phyloP scores from a whole-genome alignment of 2,797 vertebrate genomes.

The Alosa sapidissima region DNA sequence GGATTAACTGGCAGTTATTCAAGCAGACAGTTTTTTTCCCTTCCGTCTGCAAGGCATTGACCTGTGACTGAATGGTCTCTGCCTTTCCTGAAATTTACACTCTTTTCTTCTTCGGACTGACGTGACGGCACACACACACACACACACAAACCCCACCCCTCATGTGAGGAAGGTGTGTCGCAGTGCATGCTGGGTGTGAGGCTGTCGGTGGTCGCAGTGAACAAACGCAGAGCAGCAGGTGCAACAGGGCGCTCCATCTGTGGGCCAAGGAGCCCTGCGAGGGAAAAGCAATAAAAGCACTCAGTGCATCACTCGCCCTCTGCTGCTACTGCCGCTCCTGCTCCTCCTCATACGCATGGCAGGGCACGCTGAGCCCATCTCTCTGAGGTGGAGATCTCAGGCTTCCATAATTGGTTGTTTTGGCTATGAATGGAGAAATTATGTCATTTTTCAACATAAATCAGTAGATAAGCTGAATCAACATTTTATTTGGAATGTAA shows the following conservation, averaged over 20 bases:
- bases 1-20: not conserved
- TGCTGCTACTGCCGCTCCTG: too few species aligned
- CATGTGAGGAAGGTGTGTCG: not conserved
- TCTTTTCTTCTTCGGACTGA: not conserved
- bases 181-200: not conserved
- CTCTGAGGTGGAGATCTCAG: too few species aligned
- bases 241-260: conserved; percentile 2
- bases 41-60: not conserved
- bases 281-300: not conserved
- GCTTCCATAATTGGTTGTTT: not conserved
- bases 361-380: too few species aligned
- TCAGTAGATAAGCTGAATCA: not conserved
- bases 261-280: not conserved
- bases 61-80: not conserved
- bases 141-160: not conserved
- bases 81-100: not conserved
- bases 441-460: too few species aligned
- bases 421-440: not conserved
- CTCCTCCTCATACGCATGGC: too few species aligned
- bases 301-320: too few species aligned
- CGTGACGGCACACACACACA: not conserved
- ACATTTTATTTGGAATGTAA: not conserved
- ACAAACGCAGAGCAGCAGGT: not conserved
- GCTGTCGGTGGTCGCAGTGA: not conserved
- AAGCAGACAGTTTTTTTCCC: not conserved